Conservation (phyloP, 2,797 vertebrate species). For the Tamandua tetradactyla region DNA sequence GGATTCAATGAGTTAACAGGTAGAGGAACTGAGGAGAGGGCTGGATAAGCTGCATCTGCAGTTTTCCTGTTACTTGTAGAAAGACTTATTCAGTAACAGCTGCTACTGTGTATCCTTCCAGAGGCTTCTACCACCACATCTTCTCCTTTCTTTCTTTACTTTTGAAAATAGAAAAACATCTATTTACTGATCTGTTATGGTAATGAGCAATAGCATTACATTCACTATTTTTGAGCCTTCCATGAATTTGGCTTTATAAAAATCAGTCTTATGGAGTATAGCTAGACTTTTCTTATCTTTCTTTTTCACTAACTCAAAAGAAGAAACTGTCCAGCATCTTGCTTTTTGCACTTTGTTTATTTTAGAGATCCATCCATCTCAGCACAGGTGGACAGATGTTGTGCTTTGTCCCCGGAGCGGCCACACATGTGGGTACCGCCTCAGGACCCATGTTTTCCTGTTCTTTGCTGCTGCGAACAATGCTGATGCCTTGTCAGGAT, state of each 20-base stretch:
- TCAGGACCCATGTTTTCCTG: accelerated
- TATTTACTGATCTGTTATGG: no score
- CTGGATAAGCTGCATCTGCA: accelerated
- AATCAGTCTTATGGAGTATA: no score
- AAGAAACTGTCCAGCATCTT: neutral
- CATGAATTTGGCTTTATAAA: no score
- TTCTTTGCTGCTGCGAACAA: accelerated
- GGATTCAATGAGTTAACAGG: accelerated
- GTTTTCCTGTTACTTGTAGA: neutral
- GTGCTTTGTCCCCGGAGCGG: accelerated
- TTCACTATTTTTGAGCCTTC: no score
- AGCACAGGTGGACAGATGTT: accelerated
- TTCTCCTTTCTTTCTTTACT: no score
- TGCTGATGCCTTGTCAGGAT: neutral
- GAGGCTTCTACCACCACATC: neutral
- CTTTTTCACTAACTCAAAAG: neutral
- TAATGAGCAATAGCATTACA: no score
- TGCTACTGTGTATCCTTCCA: neutral
- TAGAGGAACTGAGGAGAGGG: neutral
- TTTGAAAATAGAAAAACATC: no score
- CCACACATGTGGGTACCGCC: neutral
- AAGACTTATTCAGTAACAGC: accelerated
- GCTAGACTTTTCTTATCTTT: neutral
- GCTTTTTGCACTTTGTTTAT: neutral
- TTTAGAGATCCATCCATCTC: neutral